Base-by-base conservation (phyloP, 2,888 invertebrate genomes). In the Drepanosiphum platanoidis region DNA sequence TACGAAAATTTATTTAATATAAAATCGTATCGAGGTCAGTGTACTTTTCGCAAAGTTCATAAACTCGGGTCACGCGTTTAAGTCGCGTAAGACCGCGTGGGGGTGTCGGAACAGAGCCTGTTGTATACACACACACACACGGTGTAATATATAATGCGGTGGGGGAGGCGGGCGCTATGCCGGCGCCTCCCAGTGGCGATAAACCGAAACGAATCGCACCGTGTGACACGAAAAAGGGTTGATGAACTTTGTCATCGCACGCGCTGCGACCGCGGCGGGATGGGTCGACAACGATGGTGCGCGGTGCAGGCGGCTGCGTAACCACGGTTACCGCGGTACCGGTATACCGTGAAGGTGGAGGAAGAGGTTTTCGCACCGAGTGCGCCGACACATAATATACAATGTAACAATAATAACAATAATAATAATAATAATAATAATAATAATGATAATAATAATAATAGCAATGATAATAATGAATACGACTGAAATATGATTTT, bases 171-270 rank as follows among this genome's bases (percentile, higher is more conserved):
- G 75, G 34, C 58, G 58, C 32, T 42, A 15, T 18, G 22, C 13
- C 64, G n/a, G 72, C 68, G 66, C 46, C 84, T 39, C 66, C 75
- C 68, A 52, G 84, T 70, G 83, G 75, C 72, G 46, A 36, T 75
- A 75, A 75, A 83, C 52, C 75, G 74, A 83, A 83, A 52, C 80
- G 30, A 52, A 22, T 58, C 52, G n/a, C n/a, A 11, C 52, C 27
- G 30, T 32, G 83, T 77, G 84, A 75, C 83, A 75, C 83, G 74
- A 52, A 83, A 84, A 77, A 84, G 84, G 84, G 84, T 84, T 84
- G 84, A 75, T 84, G 84, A 84, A 77, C 84, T 84, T 77, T 84
- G 30, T 34, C 46, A 74, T 27, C 36, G 72, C 52, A 13, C n/a
- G n/a, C n/a, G n/a, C n/a, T n/a, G n/a, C 39, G 81, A 32, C 32